Percentiles rank a stretch among this genome's conserved stretches.
Evolutionary conservation across 2,888 invertebrate genomes (phyloP).

Genomic region (Drosophila mulleri): DNA sequence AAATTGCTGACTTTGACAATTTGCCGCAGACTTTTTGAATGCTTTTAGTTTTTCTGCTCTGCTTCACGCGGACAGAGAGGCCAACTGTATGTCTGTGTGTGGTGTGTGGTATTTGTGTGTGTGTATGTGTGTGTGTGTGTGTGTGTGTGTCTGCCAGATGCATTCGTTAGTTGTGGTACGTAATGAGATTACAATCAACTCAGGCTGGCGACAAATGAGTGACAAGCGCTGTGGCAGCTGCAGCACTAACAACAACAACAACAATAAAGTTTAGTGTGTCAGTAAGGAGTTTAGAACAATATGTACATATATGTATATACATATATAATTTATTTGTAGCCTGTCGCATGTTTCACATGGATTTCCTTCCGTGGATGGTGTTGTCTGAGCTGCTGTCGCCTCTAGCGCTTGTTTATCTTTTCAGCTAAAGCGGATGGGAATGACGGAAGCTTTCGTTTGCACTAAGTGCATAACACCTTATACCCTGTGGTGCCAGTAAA

Average conservation of each 20-base stretch:
- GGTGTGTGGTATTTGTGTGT: not conserved
- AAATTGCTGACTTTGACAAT: slow-evolving; percentile 54
- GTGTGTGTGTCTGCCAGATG: slow-evolving; percentile 29
- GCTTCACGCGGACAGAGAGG: slow-evolving; percentile 53
- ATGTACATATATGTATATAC: slow-evolving; percentile 2
- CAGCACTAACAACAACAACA: slow-evolving; percentile 44
- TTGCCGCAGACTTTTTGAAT: slow-evolving; percentile 61
- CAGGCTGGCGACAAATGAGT: slow-evolving; percentile 67
- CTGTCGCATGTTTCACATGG: slow-evolving; percentile 55
- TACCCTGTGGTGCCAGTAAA: not conserved
- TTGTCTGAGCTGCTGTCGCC: not conserved
- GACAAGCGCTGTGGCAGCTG: slow-evolving; percentile 57
- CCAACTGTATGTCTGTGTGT: slow-evolving; percentile 4
- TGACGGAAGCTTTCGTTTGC: slow-evolving; percentile 67
- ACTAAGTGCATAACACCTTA: slow-evolving; percentile 16
- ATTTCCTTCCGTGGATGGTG: slow-evolving; percentile 56
- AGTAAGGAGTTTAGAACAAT: slow-evolving; percentile 70
- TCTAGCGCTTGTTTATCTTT: slow-evolving; percentile 39
- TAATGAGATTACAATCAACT: slow-evolving; percentile 73
- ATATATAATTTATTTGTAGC: slow-evolving; percentile 14
- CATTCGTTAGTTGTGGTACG: slow-evolving; percentile 41
- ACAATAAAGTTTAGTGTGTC: slow-evolving; percentile 61
- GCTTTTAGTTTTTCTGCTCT: slow-evolving; percentile 68
- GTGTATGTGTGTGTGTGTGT: not conserved
- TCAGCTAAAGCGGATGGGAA: slow-evolving; percentile 48